Evolutionary conservation across 2,888 invertebrate genomes (phyloP).

Genomic region (Caenorhabditis sinica): DNA sequence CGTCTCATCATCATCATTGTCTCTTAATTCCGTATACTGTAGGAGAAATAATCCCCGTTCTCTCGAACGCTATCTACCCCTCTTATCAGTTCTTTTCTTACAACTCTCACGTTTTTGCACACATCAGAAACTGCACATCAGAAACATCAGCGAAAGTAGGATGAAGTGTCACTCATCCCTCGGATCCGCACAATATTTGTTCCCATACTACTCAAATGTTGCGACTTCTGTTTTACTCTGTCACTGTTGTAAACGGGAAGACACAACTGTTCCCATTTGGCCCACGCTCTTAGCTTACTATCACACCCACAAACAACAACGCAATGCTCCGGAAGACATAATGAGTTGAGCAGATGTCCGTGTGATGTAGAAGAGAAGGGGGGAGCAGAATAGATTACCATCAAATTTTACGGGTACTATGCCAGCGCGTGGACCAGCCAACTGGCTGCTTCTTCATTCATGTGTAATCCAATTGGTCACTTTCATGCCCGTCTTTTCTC

Average conservation of each 20-base stretch:
- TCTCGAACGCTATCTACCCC: too few species aligned
- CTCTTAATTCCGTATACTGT: too few species aligned
- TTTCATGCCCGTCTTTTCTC: neutral
- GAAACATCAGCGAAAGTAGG: too few species aligned
- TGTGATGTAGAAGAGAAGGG: neutral
- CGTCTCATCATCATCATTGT: neutral
- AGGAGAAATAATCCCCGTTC: too few species aligned
- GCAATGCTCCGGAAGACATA: neutral
- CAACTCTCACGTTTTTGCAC: too few species aligned
- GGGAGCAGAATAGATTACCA: slow-evolving; percentile 1
- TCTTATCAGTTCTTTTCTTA: too few species aligned
- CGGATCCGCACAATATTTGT: neutral
- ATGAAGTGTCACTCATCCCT: neutral
- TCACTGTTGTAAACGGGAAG: neutral
- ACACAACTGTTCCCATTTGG: neutral
- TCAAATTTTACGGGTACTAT: neutral
- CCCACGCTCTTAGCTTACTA: neutral
- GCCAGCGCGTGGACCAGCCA: too few species aligned
- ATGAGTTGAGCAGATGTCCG: neutral
- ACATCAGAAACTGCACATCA: too few species aligned
- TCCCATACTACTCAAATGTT: slow-evolving; percentile 4
- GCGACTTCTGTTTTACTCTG: neutral
- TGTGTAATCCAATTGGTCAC: slow-evolving; percentile 3
- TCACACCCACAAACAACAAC: neutral
- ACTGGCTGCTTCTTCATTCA: too few species aligned